phyloP scores from a whole-genome alignment of 1,140 invertebrate species.

The Procambarus virginalis region DNA sequence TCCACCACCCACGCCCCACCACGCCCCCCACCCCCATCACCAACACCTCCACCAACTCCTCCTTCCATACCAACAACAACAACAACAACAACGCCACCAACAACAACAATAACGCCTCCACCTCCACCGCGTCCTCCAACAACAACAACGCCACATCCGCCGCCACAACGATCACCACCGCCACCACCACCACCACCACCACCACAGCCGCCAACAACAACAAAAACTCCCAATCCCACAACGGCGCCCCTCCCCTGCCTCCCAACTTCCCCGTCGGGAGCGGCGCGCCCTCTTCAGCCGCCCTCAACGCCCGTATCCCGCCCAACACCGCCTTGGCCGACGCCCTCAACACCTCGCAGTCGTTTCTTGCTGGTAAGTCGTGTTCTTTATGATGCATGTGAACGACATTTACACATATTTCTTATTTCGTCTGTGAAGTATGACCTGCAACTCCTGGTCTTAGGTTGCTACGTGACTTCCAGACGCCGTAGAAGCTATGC shows the following conservation, averaged over 20 bases:
- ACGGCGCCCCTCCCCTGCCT: constrained; percentile 18
- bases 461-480: too few relatives aligned
- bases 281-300: constrained; percentile 29
- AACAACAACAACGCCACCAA: constrained; percentile 25
- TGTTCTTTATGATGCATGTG: background rate
- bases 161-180: constrained; percentile 6
- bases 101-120: constrained; percentile 8
- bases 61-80: constrained; percentile 10
- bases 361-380: constrained; percentile 59
- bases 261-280: constrained; percentile 23
- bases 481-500: too few relatives aligned
- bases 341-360: constrained; percentile 55
- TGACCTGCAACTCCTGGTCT: too few relatives aligned
- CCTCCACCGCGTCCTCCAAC: constrained; percentile 6
- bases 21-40: constrained; percentile 23
- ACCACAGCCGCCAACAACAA: constrained; percentile 51
- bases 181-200: constrained; percentile 18
- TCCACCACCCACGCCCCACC: constrained; percentile 55
- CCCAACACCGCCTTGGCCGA: constrained; percentile 47
- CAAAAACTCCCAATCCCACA: constrained; percentile 40
- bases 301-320: constrained; percentile 31
- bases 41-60: constrained; percentile 28
- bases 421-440: background rate
- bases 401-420: background rate
- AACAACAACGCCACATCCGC: constrained; percentile 1